Evolutionary conservation across 2,888 invertebrate species (phyloP).

Genomic region (Drosophila fungiperda): DNA sequence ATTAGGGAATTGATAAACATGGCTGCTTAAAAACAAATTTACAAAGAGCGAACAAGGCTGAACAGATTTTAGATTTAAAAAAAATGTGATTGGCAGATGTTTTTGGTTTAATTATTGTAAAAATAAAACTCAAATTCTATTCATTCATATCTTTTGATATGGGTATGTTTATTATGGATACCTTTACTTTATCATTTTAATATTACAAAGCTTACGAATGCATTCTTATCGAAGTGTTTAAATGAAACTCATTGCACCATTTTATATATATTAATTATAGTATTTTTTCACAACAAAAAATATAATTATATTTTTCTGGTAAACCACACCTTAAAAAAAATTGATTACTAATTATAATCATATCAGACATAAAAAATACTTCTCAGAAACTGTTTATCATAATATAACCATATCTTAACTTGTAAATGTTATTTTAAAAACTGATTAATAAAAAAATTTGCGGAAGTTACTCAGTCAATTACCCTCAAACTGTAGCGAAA

Average conservation of each 20-base stretch:
- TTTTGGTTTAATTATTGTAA: not conserved
- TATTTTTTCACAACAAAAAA: not conserved
- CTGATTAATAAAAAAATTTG: not conserved
- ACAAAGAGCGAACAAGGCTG: not conserved
- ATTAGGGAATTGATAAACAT: slow-evolving; percentile 52
- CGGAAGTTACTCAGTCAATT: not conserved
- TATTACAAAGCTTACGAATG: not conserved
- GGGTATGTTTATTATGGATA: not conserved
- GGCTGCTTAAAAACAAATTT: slow-evolving; percentile 22
- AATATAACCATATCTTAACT: too few relatives aligned
- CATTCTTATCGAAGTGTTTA: too few relatives aligned
- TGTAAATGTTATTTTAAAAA: not conserved
- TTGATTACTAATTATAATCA: not conserved
- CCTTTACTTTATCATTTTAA: not conserved
- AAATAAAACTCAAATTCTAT: not conserved
- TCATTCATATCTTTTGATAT: not conserved
- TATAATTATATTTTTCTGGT: not conserved
- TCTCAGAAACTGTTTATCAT: not conserved
- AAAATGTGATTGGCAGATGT: not conserved
- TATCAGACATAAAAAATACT: not conserved
- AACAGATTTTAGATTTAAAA: too few relatives aligned
- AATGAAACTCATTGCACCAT: too few relatives aligned
- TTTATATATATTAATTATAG: not conserved
- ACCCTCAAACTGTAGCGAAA: not conserved
- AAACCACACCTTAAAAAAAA: not conserved